Evolutionary conservation across 2,888 invertebrate species (phyloP), one percentile per base, ranked within the genome.

Genomic region (Melieria crassipennis): DNA sequence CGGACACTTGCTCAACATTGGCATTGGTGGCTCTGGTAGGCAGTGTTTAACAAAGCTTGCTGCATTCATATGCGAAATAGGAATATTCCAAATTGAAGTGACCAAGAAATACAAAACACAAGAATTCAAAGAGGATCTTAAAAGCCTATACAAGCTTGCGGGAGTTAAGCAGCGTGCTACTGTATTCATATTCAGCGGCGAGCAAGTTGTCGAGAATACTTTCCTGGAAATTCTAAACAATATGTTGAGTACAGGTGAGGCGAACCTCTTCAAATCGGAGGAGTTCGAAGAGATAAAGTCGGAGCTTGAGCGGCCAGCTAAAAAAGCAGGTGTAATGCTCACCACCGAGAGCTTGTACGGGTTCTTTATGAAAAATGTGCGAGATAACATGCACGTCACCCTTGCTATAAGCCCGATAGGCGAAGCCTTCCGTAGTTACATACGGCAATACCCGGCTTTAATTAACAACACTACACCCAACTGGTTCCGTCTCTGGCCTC

Each of bases 191-290:
- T 95, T 97, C 87, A 92, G 91, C 82, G 96, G 96, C 84, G 94
- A 93, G 3, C 96, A 95, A 85, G 92, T 96, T 42, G 92, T 91
- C 0, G 94, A 95, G 75, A 94, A 95, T 80, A 89, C 91, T 9
- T 96, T 96, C 85, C 89, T 96, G 0, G 96, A 96, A 88, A 93
- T 96, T 77, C 90, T 97, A 71, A 96, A 96, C 87, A 96, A 94
- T 82, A 90, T 97, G 85, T 88, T 97, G 71, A 95, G 94, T 83
- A 94, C 93, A 75, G 96, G 96, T 0, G 96, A 96, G 87, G 91
- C 97, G 71, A 96, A 95, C 86, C 88, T 97, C n/a, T 96, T 91
- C 83, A 95, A 95, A 82, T 84, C 91, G 0, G 96, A 96, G 77
- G 96, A 97, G 85, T 93, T 96, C 87, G 96, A 96, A 83, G 95